These are phyloP conservation scores for Accipiter cooperii DNA, from an alignment of 2,113 vertebrate species.

Conservation along the genomic window DNA sequence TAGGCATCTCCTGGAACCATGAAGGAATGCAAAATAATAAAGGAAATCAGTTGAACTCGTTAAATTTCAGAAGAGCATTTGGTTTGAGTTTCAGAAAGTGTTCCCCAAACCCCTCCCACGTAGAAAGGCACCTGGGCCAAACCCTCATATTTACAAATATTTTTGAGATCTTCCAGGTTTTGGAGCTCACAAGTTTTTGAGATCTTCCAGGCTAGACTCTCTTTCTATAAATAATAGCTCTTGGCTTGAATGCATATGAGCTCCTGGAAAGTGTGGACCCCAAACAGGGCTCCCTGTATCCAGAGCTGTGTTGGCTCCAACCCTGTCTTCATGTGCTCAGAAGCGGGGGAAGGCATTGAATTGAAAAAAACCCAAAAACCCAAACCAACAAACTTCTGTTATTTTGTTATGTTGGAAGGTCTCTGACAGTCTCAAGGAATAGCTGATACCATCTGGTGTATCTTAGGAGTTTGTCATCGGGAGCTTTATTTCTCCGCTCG, in stretches of 20 bases:
- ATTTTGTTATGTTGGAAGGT: background rate
- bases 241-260: background rate
- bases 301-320: background rate
- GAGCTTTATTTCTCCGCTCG: background rate
- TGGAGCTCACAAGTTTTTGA: background rate
- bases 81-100: background rate
- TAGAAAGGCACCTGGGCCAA: constrained; percentile 10
- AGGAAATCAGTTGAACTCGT: background rate
- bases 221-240: background rate
- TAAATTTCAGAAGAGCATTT: background rate
- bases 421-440: background rate
- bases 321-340: background rate
- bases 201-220: background rate
- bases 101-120: background rate
- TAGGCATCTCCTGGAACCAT: constrained; percentile 20
- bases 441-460: background rate
- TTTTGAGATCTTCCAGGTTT: constrained; percentile 27
- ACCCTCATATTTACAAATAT: constrained; percentile 14
- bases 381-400: background rate
- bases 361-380: background rate
- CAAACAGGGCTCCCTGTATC: background rate
- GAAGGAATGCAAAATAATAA: constrained; percentile 46
- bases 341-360: background rate
- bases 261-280: background rate
- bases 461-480: background rate